Evolutionary conservation across 2,888 invertebrate species (phyloP), one percentile per base, ranked within the genome.

Genomic region (Brassicogethes aeneus): DNA sequence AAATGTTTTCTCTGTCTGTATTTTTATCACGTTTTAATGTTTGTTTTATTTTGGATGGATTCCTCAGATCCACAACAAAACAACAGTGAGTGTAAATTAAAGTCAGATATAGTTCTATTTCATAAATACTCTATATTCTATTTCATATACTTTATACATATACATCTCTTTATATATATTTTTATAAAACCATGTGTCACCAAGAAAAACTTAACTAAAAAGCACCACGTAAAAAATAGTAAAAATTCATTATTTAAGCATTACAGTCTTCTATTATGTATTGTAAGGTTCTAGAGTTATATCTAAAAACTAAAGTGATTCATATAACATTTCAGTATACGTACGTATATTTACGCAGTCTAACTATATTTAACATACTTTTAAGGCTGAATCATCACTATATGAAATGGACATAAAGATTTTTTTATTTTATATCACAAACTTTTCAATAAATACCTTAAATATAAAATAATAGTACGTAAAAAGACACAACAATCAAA

Each of bases 141-240:
- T 64, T 55, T 65, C 60, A 66, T 66, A 67, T 65, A 65, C 61
- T 67, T 66, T 68, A 65, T 66, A 68, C 65, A 68, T 67, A 66
- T 65, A 65, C 64, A 66, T 66, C 65, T 68, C 65, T 66, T 62
- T 62, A 61, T 65, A 64, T 62, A 60, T 61, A 65, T 65, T 60
- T 60, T 66, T 65, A 66, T 66, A 66, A 67, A 68, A 68, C 66
- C 66, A 66, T 64, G 66, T 66, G 63, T 67, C 66, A 66, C 65
- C 66, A 66, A 65, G 57, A 62, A 62, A 64, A 62, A 62, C 61
- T 63, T 61, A 64, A 64, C 61, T 59, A 59, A 55, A 54, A 53
- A 36, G 51, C 55, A 54, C 54, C 56, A 54, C 52, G 58, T 56
- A 53, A 56, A 60, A 60, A 60, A 59, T 60, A 59, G 61, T 56